Evolutionary conservation across 1,140 invertebrate genomes (phyloP).

Genomic region (Euschistus heros): DNA sequence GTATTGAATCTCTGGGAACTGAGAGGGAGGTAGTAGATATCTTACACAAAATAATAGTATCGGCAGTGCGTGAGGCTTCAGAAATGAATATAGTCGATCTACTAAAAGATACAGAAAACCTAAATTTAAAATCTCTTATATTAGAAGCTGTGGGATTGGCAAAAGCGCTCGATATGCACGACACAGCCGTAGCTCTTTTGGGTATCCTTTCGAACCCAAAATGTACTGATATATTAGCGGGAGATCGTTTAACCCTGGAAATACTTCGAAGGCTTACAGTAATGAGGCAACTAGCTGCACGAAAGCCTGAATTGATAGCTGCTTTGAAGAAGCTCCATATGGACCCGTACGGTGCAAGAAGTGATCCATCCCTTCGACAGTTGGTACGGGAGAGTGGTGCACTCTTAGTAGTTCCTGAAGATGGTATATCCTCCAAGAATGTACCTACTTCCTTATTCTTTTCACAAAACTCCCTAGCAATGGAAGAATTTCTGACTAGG

Average conservation of each 20-base stretch:
- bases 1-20: slow-evolving; percentile 43
- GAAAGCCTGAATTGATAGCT: slow-evolving; percentile 46
- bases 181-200: slow-evolving; percentile 46
- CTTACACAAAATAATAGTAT: slow-evolving; percentile 49
- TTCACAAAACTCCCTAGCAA: slow-evolving; percentile 55
- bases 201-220: slow-evolving; percentile 48
- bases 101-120: slow-evolving; percentile 40
- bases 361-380: slow-evolving; percentile 53
- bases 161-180: slow-evolving; percentile 52
- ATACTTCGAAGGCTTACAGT: slow-evolving; percentile 59
- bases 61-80: slow-evolving; percentile 47
- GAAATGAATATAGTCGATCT: slow-evolving; percentile 43
- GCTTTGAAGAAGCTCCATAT: slow-evolving; percentile 49
- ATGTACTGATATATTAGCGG: slow-evolving; percentile 44
- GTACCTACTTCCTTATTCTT: slow-evolving; percentile 52
- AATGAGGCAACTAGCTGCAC: slow-evolving; percentile 58
- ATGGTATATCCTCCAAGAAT: slow-evolving; percentile 46
- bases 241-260: slow-evolving; percentile 49
- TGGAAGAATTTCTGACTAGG: slow-evolving; percentile 60
- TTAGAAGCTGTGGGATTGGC: slow-evolving; percentile 59
- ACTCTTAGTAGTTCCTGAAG: slow-evolving; percentile 53
- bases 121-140: slow-evolving; percentile 43
- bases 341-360: slow-evolving; percentile 51
- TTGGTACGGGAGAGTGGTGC: slow-evolving; percentile 58
- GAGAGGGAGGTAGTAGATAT: slow-evolving; percentile 50